A percentile compares a stretch with the other conserved stretches of the same genome.
These are phyloP conservation scores for Thera obeliscata DNA, from an alignment of 2,888 invertebrate genomes.

Conservation along the genomic window DNA sequence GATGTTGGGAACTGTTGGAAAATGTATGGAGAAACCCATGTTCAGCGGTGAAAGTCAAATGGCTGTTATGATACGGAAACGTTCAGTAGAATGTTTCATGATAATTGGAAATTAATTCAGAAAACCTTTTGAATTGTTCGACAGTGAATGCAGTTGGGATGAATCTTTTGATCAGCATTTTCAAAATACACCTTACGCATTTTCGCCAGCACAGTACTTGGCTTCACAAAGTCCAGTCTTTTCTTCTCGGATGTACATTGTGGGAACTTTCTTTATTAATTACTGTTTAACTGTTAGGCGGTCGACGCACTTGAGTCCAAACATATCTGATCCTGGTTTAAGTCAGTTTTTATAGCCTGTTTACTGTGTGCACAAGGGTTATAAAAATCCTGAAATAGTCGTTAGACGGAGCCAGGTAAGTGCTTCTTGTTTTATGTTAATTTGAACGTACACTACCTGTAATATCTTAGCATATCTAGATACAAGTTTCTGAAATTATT, in stretches of 20 bases:
- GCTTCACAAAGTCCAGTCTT: slow-evolving; percentile 18
- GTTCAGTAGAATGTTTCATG: no score
- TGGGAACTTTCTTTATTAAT: slow-evolving; percentile 56
- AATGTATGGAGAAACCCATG: no score
- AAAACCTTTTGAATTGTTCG: no score
- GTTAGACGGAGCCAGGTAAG: slow-evolving; percentile 11
- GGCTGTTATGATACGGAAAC: no score
- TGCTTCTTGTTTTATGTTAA: slow-evolving; percentile 6
- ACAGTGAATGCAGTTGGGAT: no score
- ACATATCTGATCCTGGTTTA: slow-evolving; percentile 36
- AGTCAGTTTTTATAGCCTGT: slow-evolving; percentile 30
- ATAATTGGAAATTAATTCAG: no score
- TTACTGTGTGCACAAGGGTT: slow-evolving; percentile 22
- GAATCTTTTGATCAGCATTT: no score
- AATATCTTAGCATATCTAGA: not conserved
- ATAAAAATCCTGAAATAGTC: slow-evolving; percentile 32
- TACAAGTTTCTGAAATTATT: not conserved
- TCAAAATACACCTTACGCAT: not conserved
- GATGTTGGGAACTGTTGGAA: no score
- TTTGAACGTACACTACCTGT: not conserved
- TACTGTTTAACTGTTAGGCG: slow-evolving; percentile 38
- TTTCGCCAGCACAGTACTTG: slow-evolving; percentile 4
- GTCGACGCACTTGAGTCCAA: slow-evolving; percentile 31
- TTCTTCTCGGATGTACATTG: slow-evolving; percentile 48
- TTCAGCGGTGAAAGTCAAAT: no score